These are phyloP conservation scores for Tetraneura akinire DNA, from an alignment of 1,140 invertebrate species.

Conservation along the genomic window DNA sequence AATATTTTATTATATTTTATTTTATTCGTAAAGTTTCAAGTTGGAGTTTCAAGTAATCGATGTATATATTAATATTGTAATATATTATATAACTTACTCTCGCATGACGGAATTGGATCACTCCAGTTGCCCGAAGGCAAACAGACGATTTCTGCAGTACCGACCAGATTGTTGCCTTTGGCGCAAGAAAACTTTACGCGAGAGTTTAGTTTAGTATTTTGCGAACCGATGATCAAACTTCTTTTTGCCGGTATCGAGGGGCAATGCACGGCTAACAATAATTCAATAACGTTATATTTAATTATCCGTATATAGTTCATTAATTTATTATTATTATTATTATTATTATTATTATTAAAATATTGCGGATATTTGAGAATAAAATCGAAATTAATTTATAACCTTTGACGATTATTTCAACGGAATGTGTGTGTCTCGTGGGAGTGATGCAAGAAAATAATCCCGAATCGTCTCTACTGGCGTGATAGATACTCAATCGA, in stretches of 20 bases:
- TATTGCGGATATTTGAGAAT: not conserved
- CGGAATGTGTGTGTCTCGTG: constrained; percentile 74
- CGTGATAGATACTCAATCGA: constrained; percentile 76
- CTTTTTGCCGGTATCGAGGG: constrained; percentile 68
- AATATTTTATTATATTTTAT: too few relatives aligned
- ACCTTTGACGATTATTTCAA: constrained; percentile 79
- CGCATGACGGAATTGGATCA: constrained; percentile 75
- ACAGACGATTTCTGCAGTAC: constrained; percentile 71
- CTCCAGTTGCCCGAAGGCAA: constrained; percentile 83
- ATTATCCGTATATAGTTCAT: not conserved
- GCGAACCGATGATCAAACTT: constrained; percentile 70
- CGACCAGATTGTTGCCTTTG: constrained; percentile 80
- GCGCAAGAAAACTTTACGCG: constrained; percentile 74
- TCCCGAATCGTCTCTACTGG: constrained; percentile 77
- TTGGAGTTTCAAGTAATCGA: too few relatives aligned
- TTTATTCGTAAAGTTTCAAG: too few relatives aligned
- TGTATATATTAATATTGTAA: too few relatives aligned
- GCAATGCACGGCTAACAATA: constrained; percentile 78
- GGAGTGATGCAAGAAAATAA: constrained; percentile 80
- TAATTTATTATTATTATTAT: too few relatives aligned
- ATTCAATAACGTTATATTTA: too few relatives aligned
- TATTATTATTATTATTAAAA: not conserved
- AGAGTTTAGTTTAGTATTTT: constrained; percentile 73
- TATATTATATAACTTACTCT: constrained; percentile 65
- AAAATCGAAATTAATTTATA: not conserved